Base-by-base conservation (phyloP, 2,888 invertebrate species). In the Nezara viridula region DNA sequence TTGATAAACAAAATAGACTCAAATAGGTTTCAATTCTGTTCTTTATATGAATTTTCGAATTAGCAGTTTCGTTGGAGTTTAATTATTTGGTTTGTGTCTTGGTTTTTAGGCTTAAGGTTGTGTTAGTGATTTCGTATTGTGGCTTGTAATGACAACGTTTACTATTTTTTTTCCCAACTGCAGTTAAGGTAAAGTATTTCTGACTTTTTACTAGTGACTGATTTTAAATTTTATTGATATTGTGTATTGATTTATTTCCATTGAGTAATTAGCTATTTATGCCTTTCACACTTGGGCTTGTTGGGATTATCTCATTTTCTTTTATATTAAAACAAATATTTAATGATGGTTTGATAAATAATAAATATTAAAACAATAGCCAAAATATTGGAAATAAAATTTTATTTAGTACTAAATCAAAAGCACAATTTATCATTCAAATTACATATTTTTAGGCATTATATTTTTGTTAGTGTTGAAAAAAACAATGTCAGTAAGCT, bases 1-100 rank as follows among this genome's bases (percentile, higher is more conserved):
- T 88, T 88, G 88, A 88, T 88, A 88, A 88, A 88, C 88, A 88
- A 86, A 86, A 60, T 86, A 86, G 52, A 86, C 60, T 32, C 52
- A 60, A 86, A 55, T 86, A 49, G 86, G 52, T 86, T 86, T 86
- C 86, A 55, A 52, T 86, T 86, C n/a, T 21, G 27, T 50, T 44
- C 50, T n/a, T 32, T n/a, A 14, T 0, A 19, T 44, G 44, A 81
- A 14, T 81, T 81, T 14, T 81, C n/a, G 81, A 19, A 73, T 73
- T 37, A 37, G 6, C 66, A 37, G 66, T 37, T 73, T 73, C 66
- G 66, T 73, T 32, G 32, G 32, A 37, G 66, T 73, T 73, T 37
- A 73, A 73, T 37, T 73, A 73, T 37, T 21, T 27, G 6, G 24
- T 24, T 81, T 44, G 4, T 81, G 5, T 10, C 9, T 73, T 81